Evolutionary conservation across 2,888 invertebrate species (phyloP).

Genomic region (Stenchaetothrips biformis): DNA sequence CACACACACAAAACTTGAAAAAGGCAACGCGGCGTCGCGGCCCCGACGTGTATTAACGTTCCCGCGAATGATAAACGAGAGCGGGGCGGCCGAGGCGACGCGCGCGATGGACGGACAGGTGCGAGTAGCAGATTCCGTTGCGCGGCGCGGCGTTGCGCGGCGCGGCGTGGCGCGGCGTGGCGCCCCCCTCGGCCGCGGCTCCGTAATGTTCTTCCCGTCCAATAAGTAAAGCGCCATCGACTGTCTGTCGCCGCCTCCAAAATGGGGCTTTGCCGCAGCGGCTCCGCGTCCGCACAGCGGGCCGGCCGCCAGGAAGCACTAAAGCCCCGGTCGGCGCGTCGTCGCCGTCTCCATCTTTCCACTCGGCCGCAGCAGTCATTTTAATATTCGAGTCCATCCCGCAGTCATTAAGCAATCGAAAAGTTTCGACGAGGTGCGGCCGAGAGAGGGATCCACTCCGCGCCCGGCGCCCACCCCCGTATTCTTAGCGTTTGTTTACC

Average conservation of each 20-base stretch:
- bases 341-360: neutral
- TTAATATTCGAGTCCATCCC: too few species aligned
- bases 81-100: too few species aligned
- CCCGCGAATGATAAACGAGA: slow-evolving; percentile 21
- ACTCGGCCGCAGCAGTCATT: neutral
- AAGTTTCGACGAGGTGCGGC: neutral
- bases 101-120: too few species aligned
- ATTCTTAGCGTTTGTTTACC: neutral
- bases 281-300: too few species aligned
- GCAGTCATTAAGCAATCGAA: neutral
- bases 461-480: neutral
- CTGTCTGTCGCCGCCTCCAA: too few species aligned
- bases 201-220: too few species aligned
- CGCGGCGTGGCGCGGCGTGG: neutral
- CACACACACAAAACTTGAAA: neutral
- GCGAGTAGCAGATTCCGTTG: too few species aligned
- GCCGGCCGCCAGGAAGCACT: too few species aligned
- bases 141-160: neutral
- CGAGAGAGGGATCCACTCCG: neutral
- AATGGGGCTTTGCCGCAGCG: too few species aligned
- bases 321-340: neutral
- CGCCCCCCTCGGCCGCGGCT: too few species aligned
- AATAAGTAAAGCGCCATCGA: too few species aligned
- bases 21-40: neutral
- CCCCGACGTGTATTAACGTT: slow-evolving; percentile 18